Conservation (phyloP, 1,140 invertebrate genomes). For the Asbolus verrucosus region DNA sequence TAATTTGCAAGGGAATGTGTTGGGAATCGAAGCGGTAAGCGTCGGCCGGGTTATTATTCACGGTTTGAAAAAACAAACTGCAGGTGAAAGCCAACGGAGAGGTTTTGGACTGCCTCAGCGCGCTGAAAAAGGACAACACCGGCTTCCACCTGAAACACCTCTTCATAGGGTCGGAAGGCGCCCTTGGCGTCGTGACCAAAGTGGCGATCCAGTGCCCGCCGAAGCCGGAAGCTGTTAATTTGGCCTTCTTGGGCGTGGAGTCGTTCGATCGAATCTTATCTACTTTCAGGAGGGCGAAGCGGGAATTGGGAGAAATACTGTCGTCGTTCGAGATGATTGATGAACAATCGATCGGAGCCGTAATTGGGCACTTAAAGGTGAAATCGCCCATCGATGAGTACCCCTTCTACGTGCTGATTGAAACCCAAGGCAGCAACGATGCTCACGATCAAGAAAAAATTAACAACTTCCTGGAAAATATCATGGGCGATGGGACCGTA, state of each 20-base stretch:
- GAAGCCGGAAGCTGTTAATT: conserved; percentile 80
- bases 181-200: conserved; percentile 94
- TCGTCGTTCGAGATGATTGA: conserved; percentile 97
- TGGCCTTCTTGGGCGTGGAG: conserved; percentile 86
- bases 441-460: conserved; percentile 91
- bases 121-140: conserved; percentile 96
- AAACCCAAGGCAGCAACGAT: conserved; percentile 88
- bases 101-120: conserved; percentile 86
- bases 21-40: conserved; percentile 93
- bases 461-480: conserved; percentile 78
- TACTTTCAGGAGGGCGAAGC: conserved; percentile 79
- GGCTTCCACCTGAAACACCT: conserved; percentile 97
- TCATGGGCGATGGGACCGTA: conserved; percentile 79
- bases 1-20: conserved; percentile 90
- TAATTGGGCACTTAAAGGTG: conserved; percentile 73
- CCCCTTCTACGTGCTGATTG: conserved; percentile 92
- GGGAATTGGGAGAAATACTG: conserved; percentile 86
- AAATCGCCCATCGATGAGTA: conserved; percentile 73
- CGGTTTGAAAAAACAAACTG: conserved; percentile 39
- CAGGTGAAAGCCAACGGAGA: conserved; percentile 91
- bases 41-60: not conserved
- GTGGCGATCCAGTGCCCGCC: conserved; percentile 90
- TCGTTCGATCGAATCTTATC: conserved; percentile 83
- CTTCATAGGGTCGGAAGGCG: conserved; percentile 98
- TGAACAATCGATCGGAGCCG: conserved; percentile 72